Evolutionary conservation across 2,888 invertebrate species (phyloP), one percentile per base, ranked within the genome.

Genomic region (Gari tellinella): DNA sequence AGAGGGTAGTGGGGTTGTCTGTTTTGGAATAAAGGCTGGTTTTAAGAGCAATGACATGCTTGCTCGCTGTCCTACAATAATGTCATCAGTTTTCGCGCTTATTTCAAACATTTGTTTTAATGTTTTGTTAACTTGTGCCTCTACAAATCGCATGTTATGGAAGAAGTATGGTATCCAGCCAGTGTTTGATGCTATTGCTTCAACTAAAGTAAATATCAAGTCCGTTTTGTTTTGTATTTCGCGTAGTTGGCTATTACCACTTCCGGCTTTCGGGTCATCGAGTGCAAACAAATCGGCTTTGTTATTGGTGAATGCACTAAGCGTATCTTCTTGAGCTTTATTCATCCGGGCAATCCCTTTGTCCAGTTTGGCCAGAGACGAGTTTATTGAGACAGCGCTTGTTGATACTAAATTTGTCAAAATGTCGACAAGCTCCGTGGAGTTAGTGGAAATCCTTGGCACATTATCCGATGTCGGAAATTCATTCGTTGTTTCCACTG

Each of bases 151-250:
- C 48, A 87, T 67, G 46, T 80, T 85, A 46, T 84, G 84, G 46
- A 83, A 86, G 14, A 88, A 79, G 48, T 83, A 83, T 0, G 88
- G 88, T 45, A 88, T 85, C 89, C 89, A 88, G 1, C 87, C 85
- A 0, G 89, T 88, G 58, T 86, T 86, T 7, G 87, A 84, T 0
- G 86, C 84, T 3, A 86, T 79, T 5, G 85, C 84, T 53, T 88
- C 87, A 0, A 81, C 72, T 19, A 88, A 64, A 38, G 80, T 80
- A 48, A 84, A 83, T 14, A 84, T 84, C 45, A 68, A 72, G 21
- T 83, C 81, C 7, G 88, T 86, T 41, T 63, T 80, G 53, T 89
- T 88, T 7, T 76, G 69, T 8, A 87, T 70, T 37, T 74, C 80
- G 21, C 72, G 63, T 26, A 86, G 41, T 5, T 65, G 55, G 8